Evolutionary conservation across 2,113 vertebrate genomes (phyloP).

Genomic region (Nerophis ophidion): DNA sequence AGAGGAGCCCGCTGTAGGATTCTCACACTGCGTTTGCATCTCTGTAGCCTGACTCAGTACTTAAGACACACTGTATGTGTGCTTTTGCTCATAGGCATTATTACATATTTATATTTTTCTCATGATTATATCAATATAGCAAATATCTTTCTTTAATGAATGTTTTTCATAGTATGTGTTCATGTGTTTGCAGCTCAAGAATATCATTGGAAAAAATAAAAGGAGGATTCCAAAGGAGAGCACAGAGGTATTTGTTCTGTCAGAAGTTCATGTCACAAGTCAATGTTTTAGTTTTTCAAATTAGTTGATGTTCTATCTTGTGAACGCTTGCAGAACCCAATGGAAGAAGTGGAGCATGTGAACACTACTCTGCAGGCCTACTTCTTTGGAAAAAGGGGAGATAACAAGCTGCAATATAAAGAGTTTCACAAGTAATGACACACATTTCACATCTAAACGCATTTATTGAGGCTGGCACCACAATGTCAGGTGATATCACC

Average conservation of each 20-base stretch:
- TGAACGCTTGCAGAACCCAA: constrained; percentile 32
- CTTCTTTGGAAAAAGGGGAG: constrained; percentile 88
- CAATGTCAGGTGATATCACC: too few species aligned
- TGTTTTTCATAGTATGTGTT: background rate
- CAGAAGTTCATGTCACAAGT: background rate
- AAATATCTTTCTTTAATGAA: background rate
- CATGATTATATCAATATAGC: too few species aligned
- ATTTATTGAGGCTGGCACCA: too few species aligned
- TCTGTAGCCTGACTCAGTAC: constrained; percentile 12
- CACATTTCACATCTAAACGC: too few species aligned
- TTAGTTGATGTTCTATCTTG: background rate
- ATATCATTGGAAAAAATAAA: constrained; percentile 84
- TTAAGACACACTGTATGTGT: background rate
- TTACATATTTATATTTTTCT: too few species aligned
- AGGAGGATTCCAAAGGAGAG: constrained; percentile 46
- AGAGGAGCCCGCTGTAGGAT: constrained; percentile 17
- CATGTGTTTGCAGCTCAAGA: constrained; percentile 78
- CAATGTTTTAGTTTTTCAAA: background rate
- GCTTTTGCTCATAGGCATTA: background rate
- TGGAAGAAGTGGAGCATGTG: constrained; percentile 49
- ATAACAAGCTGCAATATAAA: constrained; percentile 82
- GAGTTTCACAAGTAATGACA: constrained; percentile 81
- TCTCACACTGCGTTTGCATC: constrained; percentile 26
- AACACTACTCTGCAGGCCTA: constrained; percentile 85
- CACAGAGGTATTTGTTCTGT: constrained; percentile 34